Base-by-base conservation (phyloP, 2,113 vertebrate genomes). In the Rhipidura dahli region DNA sequence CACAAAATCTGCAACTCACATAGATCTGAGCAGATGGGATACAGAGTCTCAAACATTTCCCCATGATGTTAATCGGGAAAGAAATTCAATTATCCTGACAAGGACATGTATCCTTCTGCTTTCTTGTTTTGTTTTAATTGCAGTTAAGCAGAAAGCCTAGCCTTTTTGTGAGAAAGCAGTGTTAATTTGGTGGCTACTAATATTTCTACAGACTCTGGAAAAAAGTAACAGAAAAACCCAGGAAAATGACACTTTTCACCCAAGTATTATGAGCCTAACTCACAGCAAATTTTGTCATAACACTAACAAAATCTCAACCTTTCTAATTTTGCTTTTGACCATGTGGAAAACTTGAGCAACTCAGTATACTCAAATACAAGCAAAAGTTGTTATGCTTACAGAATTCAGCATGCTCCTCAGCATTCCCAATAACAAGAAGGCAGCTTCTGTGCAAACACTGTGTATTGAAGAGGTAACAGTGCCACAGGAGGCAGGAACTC, bases 381-480 rank as follows among this genome's bases (percentile, higher is more conserved):
- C 9, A 60, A 37, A 37, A 20, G 7, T 9, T 8, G 30, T 10
- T 4, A 51, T 72, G 97, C 99, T 99, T 97, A 99, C 99, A 72
- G 99, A 99, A 97, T 99, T 99, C 83, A 99, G 98, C 99, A 99
- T 99, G 97, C 99, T 99, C 79, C 99, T 98, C 61, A 99, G 98
- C 99, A 99, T 99, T 84, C 98, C 99, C 95, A 99, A 70, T 37
- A 99, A 96, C 50, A 99, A 97, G 96, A 99, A 99, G 40, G 99
- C 99, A 20, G 99, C 98, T 97, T 99, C 99, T 8, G 99, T 99
- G 95, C 98, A 99, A 72, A 99, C 98, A 5, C 96, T 99, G 95
- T 99, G 99, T 91, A 99, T 98, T 83, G 99, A 99, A 45, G 98
- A 98, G 72, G 99, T 98, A 63, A 99, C 98, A 0, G 99, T 98